Conservation (phyloP, 1,140 invertebrate species). For the Gyrodactylus salaris region DNA sequence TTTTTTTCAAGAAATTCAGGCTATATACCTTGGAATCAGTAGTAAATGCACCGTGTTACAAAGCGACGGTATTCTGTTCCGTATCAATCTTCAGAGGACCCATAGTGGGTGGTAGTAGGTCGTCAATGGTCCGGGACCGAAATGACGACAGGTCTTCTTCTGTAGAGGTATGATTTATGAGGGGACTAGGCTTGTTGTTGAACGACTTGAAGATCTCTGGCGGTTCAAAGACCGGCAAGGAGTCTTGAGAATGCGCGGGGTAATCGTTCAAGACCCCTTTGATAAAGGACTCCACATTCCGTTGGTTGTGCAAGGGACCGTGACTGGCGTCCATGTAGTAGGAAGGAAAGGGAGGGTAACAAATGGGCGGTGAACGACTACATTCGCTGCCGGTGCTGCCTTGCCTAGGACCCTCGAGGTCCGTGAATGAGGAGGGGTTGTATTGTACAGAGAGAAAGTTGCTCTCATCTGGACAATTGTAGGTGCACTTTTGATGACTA, state of each 20-base stretch:
- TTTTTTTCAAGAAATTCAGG: no score
- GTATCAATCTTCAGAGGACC: neutral
- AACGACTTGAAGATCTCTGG: neutral
- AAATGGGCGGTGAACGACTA: neutral
- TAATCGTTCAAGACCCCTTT: neutral
- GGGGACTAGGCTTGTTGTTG: neutral
- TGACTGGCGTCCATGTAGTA: neutral
- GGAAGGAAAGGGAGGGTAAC: neutral
- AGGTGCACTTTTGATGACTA: neutral
- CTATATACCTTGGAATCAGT: no score
- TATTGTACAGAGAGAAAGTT: no score
- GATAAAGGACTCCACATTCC: neutral
- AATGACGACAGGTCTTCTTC: neutral
- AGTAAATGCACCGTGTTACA: neutral
- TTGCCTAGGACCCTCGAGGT: neutral
- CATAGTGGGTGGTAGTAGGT: neutral
- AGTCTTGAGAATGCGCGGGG: neutral
- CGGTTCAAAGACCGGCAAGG: neutral
- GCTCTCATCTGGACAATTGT: neutral
- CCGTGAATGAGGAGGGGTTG: no score
- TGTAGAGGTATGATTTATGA: neutral
- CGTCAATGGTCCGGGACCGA: neutral
- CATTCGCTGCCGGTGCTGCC: neutral
- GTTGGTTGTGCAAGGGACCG: no score
- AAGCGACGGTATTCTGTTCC: neutral